A percentile compares a stretch with the other conserved stretches of the same genome.
Conservation (phyloP, 2,888 invertebrate species). For the Parnassius glacialis region DNA sequence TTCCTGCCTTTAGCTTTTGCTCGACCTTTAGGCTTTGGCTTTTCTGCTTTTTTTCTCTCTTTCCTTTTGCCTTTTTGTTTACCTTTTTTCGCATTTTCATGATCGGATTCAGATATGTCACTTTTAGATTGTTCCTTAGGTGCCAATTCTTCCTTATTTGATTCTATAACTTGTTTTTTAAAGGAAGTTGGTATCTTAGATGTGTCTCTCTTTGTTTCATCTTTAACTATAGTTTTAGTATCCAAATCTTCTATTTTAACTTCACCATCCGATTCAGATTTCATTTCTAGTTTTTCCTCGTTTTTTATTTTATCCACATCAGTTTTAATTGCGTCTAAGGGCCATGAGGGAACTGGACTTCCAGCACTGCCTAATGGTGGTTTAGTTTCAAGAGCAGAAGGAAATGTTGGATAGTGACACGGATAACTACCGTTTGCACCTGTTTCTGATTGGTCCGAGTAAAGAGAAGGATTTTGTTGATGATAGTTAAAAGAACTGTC, state of each 20-base stretch:
- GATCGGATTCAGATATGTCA: constrained; percentile 56
- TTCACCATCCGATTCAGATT: constrained; percentile 78
- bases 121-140: constrained; percentile 34
- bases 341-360: constrained; percentile 69
- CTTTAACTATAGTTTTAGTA: constrained; percentile 70
- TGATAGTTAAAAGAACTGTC: constrained; percentile 53
- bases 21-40: constrained; percentile 59
- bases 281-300: constrained; percentile 70
- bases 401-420: constrained; percentile 54
- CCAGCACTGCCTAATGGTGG: constrained; percentile 63
- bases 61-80: constrained; percentile 55
- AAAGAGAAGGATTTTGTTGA: constrained; percentile 45
- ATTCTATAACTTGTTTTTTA: constrained; percentile 37
- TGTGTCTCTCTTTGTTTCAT: constrained; percentile 54
- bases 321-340: constrained; percentile 65
- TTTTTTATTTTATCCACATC: constrained; percentile 69
- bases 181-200: constrained; percentile 30
- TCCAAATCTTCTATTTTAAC: constrained; percentile 76
- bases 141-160: constrained; percentile 37
- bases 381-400: constrained; percentile 62
- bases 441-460: constrained; percentile 48
- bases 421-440: constrained; percentile 50
- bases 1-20: constrained; percentile 68
- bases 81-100: constrained; percentile 53
- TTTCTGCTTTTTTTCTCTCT: constrained; percentile 55